phyloP scores from a whole-genome alignment of 2,888 invertebrate genomes.

The Lottia gigantea region DNA sequence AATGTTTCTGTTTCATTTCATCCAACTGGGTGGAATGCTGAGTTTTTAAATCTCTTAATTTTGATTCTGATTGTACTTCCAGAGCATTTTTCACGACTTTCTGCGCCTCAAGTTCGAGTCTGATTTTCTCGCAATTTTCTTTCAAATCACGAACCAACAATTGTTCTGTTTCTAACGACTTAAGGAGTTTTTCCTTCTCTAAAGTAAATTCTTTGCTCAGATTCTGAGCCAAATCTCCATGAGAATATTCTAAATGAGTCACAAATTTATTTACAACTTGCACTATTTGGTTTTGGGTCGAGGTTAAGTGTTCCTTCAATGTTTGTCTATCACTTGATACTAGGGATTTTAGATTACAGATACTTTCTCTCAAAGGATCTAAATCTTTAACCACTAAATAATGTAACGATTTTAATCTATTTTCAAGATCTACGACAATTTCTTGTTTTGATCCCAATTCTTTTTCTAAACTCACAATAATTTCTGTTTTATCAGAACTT shows the following conservation, averaged over 20 bases:
- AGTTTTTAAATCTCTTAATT: slow-evolving; percentile 29
- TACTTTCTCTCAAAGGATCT: neutral
- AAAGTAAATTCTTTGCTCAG: slow-evolving; percentile 28
- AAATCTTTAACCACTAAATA: neutral
- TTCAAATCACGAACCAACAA: slow-evolving; percentile 29
- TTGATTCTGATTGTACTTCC: slow-evolving; percentile 26
- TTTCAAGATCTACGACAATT: slow-evolving; percentile 9
- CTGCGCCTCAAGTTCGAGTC: slow-evolving; percentile 13
- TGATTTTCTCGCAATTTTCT: slow-evolving; percentile 24
- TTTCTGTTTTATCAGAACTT: slow-evolving; percentile 19
- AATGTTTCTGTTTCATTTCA: slow-evolving; percentile 40
- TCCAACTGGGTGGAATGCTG: slow-evolving; percentile 34
- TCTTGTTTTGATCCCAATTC: slow-evolving; percentile 19
- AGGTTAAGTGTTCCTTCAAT: neutral
- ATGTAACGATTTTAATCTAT: neutral
- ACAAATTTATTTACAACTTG: neutral
- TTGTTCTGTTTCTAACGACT: slow-evolving; percentile 27
- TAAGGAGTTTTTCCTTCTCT: slow-evolving; percentile 26
- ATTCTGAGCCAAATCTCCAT: slow-evolving; percentile 16
- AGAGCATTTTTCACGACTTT: slow-evolving; percentile 28
- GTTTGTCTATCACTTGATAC: neutral
- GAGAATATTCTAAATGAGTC: neutral
- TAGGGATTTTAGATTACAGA: neutral
- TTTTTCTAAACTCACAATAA: slow-evolving; percentile 12
- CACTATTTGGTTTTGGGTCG: neutral